phyloP scores from a whole-genome alignment of 2,113 vertebrate species.

The Nestor notabilis region DNA sequence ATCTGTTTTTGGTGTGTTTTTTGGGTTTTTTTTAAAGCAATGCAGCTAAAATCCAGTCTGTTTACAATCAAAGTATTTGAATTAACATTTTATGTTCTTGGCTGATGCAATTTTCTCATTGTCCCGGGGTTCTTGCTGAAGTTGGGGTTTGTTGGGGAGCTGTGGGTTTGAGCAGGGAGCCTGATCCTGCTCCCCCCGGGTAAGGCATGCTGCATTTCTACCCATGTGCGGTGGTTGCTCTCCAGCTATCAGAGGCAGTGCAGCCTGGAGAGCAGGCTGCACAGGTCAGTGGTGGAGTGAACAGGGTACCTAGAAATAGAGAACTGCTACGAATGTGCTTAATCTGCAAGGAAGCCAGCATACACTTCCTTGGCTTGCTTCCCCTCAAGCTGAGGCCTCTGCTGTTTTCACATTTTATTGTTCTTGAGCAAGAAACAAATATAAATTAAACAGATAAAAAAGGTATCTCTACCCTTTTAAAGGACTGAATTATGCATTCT shows the following conservation, averaged over 20 bases:
- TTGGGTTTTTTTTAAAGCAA: background rate
- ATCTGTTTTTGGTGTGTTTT: background rate
- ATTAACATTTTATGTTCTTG: background rate
- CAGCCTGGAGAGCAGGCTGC: background rate
- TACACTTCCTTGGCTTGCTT: background rate
- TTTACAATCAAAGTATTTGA: background rate
- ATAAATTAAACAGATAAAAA: background rate
- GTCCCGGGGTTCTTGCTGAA: background rate
- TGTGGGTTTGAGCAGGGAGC: background rate
- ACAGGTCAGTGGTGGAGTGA: background rate
- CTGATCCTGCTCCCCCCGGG: rapidly evolving
- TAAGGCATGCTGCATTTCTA: background rate
- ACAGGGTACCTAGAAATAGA: background rate
- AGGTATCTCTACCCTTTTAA: background rate
- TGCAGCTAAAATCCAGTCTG: background rate
- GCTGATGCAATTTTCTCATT: background rate
- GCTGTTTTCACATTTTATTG: background rate
- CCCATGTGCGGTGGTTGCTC: background rate
- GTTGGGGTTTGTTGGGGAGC: background rate
- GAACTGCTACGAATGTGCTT: background rate
- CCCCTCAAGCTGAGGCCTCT: background rate
- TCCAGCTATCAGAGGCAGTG: background rate
- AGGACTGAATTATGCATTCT: background rate
- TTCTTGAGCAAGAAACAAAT: background rate
- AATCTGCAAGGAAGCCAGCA: background rate